phyloP scores from a whole-genome alignment of 2,113 vertebrate genomes.

The Propithecus coquereli region DNA sequence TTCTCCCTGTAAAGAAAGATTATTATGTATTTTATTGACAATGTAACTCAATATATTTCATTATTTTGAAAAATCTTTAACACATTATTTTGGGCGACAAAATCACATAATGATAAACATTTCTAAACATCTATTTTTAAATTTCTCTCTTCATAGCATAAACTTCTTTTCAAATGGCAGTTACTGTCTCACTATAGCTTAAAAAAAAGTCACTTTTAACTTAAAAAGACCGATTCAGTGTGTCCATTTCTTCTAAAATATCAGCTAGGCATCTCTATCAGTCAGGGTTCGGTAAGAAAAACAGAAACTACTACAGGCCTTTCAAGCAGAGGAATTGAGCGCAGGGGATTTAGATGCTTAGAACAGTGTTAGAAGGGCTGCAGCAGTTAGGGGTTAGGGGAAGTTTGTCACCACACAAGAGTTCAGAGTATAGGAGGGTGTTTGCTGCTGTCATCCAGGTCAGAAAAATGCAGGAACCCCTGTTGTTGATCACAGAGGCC shows the following conservation, averaged over 20 bases:
- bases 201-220: conserved; percentile 14
- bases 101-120: conserved; percentile 60
- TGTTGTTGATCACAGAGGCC: neutral
- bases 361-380: neutral
- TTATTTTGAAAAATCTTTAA: conserved; percentile 54
- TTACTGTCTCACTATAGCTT: neutral
- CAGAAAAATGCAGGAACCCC: neutral
- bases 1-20: conserved; percentile 44
- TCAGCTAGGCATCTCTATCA: neutral
- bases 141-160: conserved; percentile 15
- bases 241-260: neutral
- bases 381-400: neutral
- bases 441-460: neutral
- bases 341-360: neutral
- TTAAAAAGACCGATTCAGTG: neutral
- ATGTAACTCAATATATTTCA: conserved; percentile 36
- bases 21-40: conserved; percentile 52
- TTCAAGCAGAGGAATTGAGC: neutral
- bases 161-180: conserved; percentile 28
- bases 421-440: neutral
- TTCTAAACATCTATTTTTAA: conserved; percentile 53
- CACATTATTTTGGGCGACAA: conserved; percentile 44
- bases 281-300: neutral
- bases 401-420: neutral
- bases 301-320: neutral